These are phyloP conservation scores for Drosophila mimica DNA, from an alignment of 2,888 invertebrate species.

Conservation along the genomic window DNA sequence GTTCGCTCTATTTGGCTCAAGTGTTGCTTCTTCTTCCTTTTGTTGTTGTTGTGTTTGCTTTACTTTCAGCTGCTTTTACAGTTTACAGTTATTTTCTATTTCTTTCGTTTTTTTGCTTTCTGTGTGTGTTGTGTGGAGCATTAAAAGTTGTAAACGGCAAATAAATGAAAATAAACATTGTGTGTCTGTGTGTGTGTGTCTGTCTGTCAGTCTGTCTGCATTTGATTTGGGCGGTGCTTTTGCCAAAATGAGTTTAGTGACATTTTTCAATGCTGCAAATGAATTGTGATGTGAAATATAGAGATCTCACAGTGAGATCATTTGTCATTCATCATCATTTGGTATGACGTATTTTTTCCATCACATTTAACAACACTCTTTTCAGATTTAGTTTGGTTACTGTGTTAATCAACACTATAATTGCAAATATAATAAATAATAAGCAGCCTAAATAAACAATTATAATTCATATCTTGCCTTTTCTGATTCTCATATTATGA, in stretches of 20 bases:
- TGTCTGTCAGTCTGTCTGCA: neutral
- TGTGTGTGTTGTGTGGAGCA: conserved; percentile 28
- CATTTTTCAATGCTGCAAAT: conserved; percentile 28
- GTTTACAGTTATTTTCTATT: conserved; percentile 54
- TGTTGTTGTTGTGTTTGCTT: conserved; percentile 30
- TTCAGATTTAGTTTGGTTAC: neutral
- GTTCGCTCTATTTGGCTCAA: conserved; percentile 56
- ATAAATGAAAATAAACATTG: conserved; percentile 49
- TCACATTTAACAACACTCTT: neutral
- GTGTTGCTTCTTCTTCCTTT: conserved; percentile 31
- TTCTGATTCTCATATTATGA: too few relatives aligned
- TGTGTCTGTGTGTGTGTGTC: conserved; percentile 2
- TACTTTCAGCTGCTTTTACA: conserved; percentile 47
- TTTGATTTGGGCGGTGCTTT: neutral
- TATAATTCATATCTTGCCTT: too few relatives aligned
- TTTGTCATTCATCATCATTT: neutral
- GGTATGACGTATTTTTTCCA: neutral
- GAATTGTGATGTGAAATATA: neutral
- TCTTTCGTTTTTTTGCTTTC: conserved; percentile 17
- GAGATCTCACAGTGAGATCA: neutral
- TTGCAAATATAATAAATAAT: neutral
- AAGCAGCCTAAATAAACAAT: neutral
- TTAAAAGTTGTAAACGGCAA: conserved; percentile 41
- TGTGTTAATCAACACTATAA: neutral
- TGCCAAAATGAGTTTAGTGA: conserved; percentile 9